These are phyloP conservation scores for Phataginus tetradactyla DNA, from an alignment of 2,797 vertebrate species.

Conservation along the genomic window DNA sequence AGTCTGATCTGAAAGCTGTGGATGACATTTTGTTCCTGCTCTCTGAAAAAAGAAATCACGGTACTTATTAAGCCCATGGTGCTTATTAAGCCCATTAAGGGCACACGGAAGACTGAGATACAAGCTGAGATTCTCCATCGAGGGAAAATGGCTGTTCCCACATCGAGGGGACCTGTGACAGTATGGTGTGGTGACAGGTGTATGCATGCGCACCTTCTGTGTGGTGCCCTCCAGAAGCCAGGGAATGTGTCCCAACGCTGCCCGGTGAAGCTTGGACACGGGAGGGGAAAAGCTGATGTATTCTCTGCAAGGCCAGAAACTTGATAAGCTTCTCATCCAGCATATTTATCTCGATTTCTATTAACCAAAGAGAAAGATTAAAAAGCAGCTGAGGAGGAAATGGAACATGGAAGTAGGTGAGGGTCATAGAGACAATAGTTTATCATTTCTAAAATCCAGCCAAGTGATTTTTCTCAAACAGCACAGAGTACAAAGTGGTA, in stretches of 20 bases:
- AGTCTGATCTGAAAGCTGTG: constrained; percentile 59
- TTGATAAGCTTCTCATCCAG: constrained; percentile 96
- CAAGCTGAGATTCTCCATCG: background rate
- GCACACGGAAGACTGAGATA: background rate
- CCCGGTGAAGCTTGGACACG: constrained; percentile 88
- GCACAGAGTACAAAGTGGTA: constrained; percentile 36
- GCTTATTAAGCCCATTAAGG: constrained; percentile 43
- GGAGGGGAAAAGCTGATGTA: constrained; percentile 97
- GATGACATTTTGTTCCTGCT: constrained; percentile 7
- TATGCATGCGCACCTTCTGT: constrained; percentile 88
- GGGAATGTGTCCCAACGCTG: constrained; percentile 84
- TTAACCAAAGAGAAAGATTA: constrained; percentile 81
- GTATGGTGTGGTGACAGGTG: background rate
- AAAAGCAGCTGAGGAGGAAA: constrained; percentile 78
- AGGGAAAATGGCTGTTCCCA: background rate
- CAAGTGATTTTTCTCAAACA: constrained; percentile 58
- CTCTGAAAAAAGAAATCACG: background rate
- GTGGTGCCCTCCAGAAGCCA: constrained; percentile 85
- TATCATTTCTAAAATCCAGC: constrained; percentile 65
- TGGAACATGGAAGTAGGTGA: constrained; percentile 25
- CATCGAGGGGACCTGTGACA: background rate
- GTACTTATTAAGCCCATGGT: background rate
- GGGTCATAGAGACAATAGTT: background rate
- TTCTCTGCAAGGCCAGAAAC: constrained; percentile 98
- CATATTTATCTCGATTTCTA: constrained; percentile 96